Conservation (phyloP, 2,888 invertebrate species). For the Mactromeris polynyma region DNA sequence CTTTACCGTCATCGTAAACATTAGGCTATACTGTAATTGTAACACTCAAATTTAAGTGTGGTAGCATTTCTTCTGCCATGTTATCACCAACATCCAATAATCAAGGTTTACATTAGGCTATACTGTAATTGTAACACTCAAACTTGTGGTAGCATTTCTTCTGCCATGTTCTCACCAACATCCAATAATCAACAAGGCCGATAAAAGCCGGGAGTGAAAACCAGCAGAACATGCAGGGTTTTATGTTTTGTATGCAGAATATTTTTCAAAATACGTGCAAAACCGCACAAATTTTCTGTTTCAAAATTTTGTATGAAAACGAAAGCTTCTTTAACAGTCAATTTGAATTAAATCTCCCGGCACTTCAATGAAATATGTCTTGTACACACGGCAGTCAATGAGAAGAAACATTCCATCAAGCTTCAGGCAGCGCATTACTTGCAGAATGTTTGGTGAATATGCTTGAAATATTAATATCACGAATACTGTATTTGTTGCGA, state of each 20-base stretch:
- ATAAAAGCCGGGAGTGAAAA: not conserved
- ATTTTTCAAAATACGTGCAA: not conserved
- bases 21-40: no score
- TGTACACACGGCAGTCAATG: not conserved
- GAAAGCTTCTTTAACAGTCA: not conserved
- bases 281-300: not conserved
- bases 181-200: not conserved
- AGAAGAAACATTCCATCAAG: not conserved
- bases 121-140: no score
- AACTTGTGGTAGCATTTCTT: no score
- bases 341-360: not conserved
- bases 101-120: no score
- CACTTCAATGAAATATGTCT: not conserved
- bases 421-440: not conserved
- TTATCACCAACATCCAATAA: no score
- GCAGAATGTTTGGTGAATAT: not conserved
- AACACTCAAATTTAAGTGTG: no score
- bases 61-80: no score
- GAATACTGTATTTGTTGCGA: not conserved
- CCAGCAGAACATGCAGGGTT: not conserved
- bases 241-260: not conserved
- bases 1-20: no score
- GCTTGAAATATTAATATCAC: not conserved
- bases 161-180: no score
- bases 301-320: not conserved